Evolutionary conservation across 2,888 invertebrate species (phyloP).

Genomic region (Blastobasis adustella): DNA sequence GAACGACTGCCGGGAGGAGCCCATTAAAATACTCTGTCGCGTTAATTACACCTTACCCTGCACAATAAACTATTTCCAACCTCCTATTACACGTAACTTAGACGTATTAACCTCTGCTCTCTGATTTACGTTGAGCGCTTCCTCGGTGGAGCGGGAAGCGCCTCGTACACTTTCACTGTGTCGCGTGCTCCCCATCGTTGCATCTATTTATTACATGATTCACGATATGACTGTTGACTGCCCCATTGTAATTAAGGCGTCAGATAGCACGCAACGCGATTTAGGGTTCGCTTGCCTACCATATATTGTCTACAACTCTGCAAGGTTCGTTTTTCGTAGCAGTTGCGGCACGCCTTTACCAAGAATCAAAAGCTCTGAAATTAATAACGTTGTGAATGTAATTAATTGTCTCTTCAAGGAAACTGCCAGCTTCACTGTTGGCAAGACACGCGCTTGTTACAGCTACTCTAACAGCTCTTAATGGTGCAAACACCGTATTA

Average conservation of each 20-base stretch:
- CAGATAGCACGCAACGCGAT: slow-evolving; percentile 17
- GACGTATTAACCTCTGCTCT: slow-evolving; percentile 3
- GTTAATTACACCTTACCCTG: too few species aligned
- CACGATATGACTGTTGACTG: slow-evolving; percentile 9
- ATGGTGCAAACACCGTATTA: too few species aligned
- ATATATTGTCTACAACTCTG: neutral
- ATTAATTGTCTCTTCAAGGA: too few species aligned
- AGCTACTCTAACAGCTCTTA: too few species aligned
- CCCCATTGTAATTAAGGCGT: slow-evolving; percentile 20
- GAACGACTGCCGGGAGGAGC: too few species aligned
- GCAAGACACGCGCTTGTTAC: too few species aligned
- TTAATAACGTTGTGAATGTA: too few species aligned
- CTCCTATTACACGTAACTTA: neutral
- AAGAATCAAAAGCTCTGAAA: too few species aligned
- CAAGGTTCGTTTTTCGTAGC: too few species aligned
- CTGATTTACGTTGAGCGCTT: slow-evolving; percentile 1
- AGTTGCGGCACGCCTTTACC: too few species aligned
- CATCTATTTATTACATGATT: slow-evolving; percentile 18
- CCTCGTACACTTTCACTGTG: slow-evolving; percentile 14
- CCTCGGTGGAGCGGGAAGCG: neutral
- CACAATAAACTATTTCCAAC: neutral
- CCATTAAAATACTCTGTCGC: too few species aligned
- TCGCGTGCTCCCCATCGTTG: slow-evolving; percentile 20
- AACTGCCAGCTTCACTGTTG: too few species aligned
- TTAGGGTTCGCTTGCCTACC: neutral